phyloP scores from a whole-genome alignment of 2,113 vertebrate genomes.

The Alligator mississippiensis region DNA sequence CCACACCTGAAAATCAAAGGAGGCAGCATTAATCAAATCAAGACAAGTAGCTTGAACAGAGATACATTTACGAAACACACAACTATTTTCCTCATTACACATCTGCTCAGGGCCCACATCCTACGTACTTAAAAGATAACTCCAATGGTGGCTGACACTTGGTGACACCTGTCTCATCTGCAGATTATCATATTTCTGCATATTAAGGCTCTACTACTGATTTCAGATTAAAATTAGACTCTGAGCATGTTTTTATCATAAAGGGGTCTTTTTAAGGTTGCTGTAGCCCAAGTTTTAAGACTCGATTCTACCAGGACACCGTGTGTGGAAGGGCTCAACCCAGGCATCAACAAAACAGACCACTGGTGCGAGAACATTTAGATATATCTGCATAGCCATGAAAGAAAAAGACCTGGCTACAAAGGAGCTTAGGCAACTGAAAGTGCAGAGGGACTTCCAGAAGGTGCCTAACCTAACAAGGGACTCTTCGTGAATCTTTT shows the following conservation, averaged over 20 bases:
- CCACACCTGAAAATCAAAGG: conserved; percentile 54
- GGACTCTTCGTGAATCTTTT: too few species aligned
- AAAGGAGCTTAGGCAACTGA: accelerated
- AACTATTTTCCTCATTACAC: too few species aligned
- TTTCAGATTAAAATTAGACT: too few species aligned
- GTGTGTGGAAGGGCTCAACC: background rate
- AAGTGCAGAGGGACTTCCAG: background rate
- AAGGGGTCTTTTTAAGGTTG: background rate
- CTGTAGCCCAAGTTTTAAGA: background rate
- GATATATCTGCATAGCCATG: accelerated
- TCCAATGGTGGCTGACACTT: too few species aligned
- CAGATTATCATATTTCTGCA: too few species aligned
- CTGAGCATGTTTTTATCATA: too few species aligned
- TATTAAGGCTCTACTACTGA: too few species aligned
- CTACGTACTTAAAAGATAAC: too few species aligned
- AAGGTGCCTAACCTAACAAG: too few species aligned
- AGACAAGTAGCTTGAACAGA: background rate
- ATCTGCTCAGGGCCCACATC: background rate
- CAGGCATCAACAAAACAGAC: background rate
- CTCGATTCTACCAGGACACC: background rate
- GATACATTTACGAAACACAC: background rate
- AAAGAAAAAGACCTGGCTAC: background rate
- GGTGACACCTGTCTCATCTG: too few species aligned
- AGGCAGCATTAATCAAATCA: background rate
- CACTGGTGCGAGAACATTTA: background rate